Evolutionary conservation across 2,113 vertebrate species (phyloP).

Genomic region (Bagarius yarrelli): DNA sequence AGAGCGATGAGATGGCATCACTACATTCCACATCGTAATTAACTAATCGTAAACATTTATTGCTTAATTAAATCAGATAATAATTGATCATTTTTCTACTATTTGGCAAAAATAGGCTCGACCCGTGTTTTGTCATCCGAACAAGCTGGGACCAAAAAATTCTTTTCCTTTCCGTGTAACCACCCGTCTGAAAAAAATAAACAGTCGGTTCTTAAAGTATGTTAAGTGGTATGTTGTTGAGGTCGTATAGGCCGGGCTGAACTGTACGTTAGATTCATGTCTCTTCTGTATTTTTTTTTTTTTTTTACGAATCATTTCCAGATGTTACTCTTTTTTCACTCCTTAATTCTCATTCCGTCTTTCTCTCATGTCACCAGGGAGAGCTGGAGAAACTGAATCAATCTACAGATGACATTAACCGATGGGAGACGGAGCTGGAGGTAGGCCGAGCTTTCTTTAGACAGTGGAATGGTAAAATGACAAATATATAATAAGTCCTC

Average conservation of each 20-base stretch:
- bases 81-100: not conserved
- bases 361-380: slow-evolving; percentile 75
- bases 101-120: not conserved
- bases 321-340: slow-evolving; percentile 21
- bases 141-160: not conserved
- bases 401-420: slow-evolving; percentile 94
- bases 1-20: not conserved
- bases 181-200: not conserved
- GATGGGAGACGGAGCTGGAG: slow-evolving; percentile 94
- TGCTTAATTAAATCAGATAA: not conserved
- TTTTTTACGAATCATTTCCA: slow-evolving; percentile 28
- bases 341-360: slow-evolving; percentile 12
- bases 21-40: not conserved
- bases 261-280: not conserved
- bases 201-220: not conserved
- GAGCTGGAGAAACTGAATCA: slow-evolving; percentile 97
- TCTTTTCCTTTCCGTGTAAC: not conserved
- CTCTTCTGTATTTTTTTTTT: slow-evolving; percentile 6
- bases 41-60: not conserved
- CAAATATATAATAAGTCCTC: not conserved
- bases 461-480: not conserved
- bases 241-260: not conserved
- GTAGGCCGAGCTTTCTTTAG: slow-evolving; percentile 65
- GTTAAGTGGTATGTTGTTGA: slow-evolving; percentile 26
- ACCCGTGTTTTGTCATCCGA: not conserved